Evolutionary conservation across 2,888 invertebrate species (phyloP).

Genomic region (Cataglyphis albicans): DNA sequence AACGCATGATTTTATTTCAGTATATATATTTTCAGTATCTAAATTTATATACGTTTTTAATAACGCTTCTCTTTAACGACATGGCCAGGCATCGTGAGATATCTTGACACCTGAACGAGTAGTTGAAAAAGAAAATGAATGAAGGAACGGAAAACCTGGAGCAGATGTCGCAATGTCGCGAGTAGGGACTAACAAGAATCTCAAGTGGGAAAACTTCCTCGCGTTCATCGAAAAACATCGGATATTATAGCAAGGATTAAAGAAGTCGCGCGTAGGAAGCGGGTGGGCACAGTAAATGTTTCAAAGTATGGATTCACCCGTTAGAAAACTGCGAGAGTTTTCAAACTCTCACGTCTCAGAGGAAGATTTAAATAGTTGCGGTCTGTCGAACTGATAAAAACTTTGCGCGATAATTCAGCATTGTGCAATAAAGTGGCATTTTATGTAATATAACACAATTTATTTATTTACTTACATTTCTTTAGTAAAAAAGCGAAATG

Average conservation of each 20-base stretch:
- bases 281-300: conserved; percentile 54
- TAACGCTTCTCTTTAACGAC: background rate
- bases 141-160: conserved; percentile 24
- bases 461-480: conserved; percentile 17
- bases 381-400: conserved; percentile 23
- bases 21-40: background rate
- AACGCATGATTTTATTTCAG: background rate
- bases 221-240: conserved; percentile 56
- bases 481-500: background rate
- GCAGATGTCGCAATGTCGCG: conserved; percentile 57
- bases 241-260: conserved; percentile 64
- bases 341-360: background rate
- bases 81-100: background rate
- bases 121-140: conserved; percentile 25
- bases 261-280: conserved; percentile 60
- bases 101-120: background rate
- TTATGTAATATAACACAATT: background rate
- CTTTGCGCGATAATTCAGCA: conserved; percentile 2
- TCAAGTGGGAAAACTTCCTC: conserved; percentile 66
- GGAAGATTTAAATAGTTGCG: conserved; percentile 43
- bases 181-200: conserved; percentile 69
- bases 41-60: background rate
- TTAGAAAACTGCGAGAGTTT: conserved; percentile 45
- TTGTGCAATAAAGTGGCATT: too few species aligned
- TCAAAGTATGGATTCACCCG: conserved; percentile 55